These are phyloP conservation scores for Acanthis flammea DNA, from an alignment of 2,797 vertebrate species.

Conservation along the genomic window DNA sequence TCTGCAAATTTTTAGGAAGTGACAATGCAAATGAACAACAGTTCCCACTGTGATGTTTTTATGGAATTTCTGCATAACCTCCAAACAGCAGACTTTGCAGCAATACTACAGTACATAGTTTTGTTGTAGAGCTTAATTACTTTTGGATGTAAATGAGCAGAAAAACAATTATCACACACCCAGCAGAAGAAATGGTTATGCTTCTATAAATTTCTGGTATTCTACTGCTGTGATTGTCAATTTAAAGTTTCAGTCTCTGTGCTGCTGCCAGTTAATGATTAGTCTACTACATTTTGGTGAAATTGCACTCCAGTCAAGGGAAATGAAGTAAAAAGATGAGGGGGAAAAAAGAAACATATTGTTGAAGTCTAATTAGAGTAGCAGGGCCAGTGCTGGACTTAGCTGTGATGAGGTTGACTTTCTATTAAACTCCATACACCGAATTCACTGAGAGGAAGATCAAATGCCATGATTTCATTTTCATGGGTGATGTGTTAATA, in stretches of 20 bases:
- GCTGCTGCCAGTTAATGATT: slow-evolving; percentile 29
- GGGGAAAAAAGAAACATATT: neutral
- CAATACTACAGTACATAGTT: neutral
- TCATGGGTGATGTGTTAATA: slow-evolving; percentile 16
- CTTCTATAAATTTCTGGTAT: slow-evolving; percentile 24
- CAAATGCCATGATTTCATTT: slow-evolving; percentile 16
- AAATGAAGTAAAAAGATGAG: slow-evolving; percentile 48
- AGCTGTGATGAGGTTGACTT: neutral
- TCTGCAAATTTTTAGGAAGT: slow-evolving; percentile 58
- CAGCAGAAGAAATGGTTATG: neutral
- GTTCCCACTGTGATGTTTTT: neutral
- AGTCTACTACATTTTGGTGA: neutral
- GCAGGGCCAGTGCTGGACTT: neutral
- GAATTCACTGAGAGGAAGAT: slow-evolving; percentile 10
- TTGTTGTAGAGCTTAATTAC: slow-evolving; percentile 8
- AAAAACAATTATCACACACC: slow-evolving; percentile 17
- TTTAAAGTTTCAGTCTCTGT: slow-evolving; percentile 24
- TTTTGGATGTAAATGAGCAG: slow-evolving; percentile 24
- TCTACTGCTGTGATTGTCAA: neutral
- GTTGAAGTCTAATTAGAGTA: slow-evolving; percentile 32
- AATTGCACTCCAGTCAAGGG: slow-evolving; percentile 45
- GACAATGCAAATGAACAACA: neutral
- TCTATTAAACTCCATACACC: neutral
- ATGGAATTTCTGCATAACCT: neutral
- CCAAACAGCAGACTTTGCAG: neutral